Percentiles rank a stretch among this genome's conserved stretches.
Conservation (phyloP, 2,888 invertebrate species). For the Lasiommata megera region DNA sequence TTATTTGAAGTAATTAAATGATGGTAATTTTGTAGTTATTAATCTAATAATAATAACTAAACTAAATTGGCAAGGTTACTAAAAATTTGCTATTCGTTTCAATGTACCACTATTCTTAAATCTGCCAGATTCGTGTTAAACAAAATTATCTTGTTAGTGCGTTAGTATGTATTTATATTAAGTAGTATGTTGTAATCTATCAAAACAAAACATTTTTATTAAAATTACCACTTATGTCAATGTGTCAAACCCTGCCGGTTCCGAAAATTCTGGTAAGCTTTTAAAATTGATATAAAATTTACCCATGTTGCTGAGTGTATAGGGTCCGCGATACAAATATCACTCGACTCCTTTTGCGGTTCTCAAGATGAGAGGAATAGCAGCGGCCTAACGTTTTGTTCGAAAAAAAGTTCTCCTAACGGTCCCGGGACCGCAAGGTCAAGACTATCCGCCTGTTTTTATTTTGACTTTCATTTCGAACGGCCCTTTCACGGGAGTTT, state of each 20-base stretch:
- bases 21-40: no score
- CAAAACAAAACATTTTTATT: neutral
- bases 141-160: neutral
- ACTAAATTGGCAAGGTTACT: no score
- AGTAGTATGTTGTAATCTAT: no score
- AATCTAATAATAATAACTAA: no score
- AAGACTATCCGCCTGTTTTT: slow-evolving; percentile 60
- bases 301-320: slow-evolving; percentile 13
- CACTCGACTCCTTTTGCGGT: slow-evolving; percentile 68
- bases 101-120: no score
- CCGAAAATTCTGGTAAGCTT: no score
- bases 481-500: slow-evolving; percentile 28
- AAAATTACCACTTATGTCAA: neutral
- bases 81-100: no score
- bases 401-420: slow-evolving; percentile 58
- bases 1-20: no score
- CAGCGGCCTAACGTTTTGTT: slow-evolving; percentile 59
- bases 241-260: no score
- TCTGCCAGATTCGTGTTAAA: no score
- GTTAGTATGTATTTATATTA: neutral
- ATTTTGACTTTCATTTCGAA: slow-evolving; percentile 37
- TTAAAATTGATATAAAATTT: no score
- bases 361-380: slow-evolving; percentile 73
- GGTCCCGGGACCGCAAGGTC: slow-evolving; percentile 66
- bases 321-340: slow-evolving; percentile 46